Base-by-base conservation (phyloP, 2,113 vertebrate genomes). In the Psittacara wagleri region DNA sequence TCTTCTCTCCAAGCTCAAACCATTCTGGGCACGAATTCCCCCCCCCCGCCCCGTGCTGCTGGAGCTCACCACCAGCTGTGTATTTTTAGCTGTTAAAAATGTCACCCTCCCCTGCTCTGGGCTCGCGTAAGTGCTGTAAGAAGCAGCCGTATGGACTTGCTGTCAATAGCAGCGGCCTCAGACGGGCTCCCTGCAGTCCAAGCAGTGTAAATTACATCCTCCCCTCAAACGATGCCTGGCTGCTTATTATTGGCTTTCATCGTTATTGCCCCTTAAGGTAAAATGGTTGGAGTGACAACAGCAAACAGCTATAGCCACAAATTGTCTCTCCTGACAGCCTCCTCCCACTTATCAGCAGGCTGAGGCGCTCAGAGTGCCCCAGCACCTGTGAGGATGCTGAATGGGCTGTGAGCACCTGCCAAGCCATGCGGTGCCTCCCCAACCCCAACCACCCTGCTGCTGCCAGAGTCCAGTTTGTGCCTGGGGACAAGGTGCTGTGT, bases 161-260 rank as follows among this genome's bases (percentile, higher is more conserved):
- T 92, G 96, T 94, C 95, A 93, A 95, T 95, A 95, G 88, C 61
- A 33, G 15, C 73, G 12, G 92, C 69, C 90, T 75, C 86, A 64
- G 86, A 96, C 62, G 92, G 94, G 81, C 93, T 96, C 90, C 90
- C 95, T 55, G 90, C 92, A 96, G 93, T 90, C 92, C 83, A 64
- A 83, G 92, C 76, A 55, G 64, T 18, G 90, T 83, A 90, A 97
- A 96, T 96, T 72, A 94, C 67, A 93, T 90, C 13, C 1, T 10
- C 41, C 63, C 41, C 49, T 20, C 22, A 61, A 52, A 67, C 9
- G 55, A 72, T 78, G 90, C 43, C 92, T 93, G 85, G 6, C 57
- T 92, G 86, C 80, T 96, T 62, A 92, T 97, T 97, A 94, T 78
- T 90, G 95, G 57, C 95, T 96, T 96, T 96, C 95, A 95, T 84